These are phyloP conservation scores for Zenarchopterus dispar DNA, from an alignment of 2,797 vertebrate species.

Conservation along the genomic window DNA sequence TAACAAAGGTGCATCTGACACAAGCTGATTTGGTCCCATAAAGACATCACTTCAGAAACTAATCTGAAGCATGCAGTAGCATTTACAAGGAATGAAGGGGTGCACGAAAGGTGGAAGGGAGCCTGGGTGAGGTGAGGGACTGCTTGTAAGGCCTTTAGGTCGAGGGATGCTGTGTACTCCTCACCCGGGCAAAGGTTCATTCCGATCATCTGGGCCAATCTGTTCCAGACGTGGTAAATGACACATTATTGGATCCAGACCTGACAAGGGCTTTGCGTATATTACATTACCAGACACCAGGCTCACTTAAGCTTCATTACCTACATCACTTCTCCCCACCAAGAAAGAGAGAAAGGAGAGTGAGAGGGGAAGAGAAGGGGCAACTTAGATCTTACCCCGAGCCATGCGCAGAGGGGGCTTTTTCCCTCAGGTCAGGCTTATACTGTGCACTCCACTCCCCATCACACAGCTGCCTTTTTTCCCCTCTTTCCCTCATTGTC, in stretches of 20 bases:
- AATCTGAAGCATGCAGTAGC: constrained; percentile 29
- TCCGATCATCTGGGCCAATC: constrained; percentile 95
- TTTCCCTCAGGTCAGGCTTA: constrained; percentile 64
- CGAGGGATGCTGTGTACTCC: constrained; percentile 87
- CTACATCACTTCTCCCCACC: constrained; percentile 78
- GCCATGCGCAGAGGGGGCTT: constrained; percentile 83
- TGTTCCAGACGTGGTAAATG: constrained; percentile 99
- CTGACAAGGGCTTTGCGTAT: constrained; percentile 90
- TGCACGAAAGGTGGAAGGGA: constrained; percentile 76
- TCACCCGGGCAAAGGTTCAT: constrained; percentile 99
- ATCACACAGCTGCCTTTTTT: constrained; percentile 74
- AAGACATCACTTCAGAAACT: constrained; percentile 14
- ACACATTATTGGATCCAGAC: constrained; percentile 99
- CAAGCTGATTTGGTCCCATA: constrained; percentile 2
- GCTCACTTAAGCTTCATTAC: constrained; percentile 96
- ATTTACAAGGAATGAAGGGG: constrained; percentile 35
- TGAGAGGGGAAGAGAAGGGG: constrained; percentile 63
- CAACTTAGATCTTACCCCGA: constrained; percentile 81
- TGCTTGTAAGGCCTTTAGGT: constrained; percentile 87
- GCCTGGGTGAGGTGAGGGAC: constrained; percentile 74
- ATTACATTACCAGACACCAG: constrained; percentile 92
- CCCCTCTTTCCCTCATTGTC: constrained; percentile 74
- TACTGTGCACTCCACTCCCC: constrained; percentile 46
- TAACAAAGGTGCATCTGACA: neutral
- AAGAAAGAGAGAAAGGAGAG: constrained; percentile 66